These are phyloP conservation scores for Pristionchus japonicus DNA, from an alignment of 2,888 invertebrate genomes.

Conservation along the genomic window DNA sequence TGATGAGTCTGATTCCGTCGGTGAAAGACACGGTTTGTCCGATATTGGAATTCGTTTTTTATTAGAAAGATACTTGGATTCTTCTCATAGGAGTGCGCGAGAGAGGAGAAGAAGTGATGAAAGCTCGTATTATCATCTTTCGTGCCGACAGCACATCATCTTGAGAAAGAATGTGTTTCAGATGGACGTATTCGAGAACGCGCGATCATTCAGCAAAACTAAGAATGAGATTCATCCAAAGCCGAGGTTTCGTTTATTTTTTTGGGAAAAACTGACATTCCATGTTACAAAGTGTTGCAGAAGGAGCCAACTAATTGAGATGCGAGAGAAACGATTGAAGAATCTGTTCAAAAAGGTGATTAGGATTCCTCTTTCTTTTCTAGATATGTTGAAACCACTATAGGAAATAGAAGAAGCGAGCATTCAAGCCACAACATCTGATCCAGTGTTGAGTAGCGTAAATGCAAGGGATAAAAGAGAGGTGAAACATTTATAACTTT, in stretches of 20 bases:
- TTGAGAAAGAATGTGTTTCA: constrained; percentile 45
- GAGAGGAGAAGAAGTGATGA: too few relatives aligned
- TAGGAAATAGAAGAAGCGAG: not conserved
- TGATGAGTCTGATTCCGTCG: constrained; percentile 63
- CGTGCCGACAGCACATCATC: not conserved
- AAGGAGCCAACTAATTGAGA: constrained; percentile 56
- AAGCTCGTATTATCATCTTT: not conserved
- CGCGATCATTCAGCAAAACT: constrained; percentile 58
- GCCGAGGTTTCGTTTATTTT: too few relatives aligned
- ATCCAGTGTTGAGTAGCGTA: not conserved
- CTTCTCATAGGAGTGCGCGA: not conserved
- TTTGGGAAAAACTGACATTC: not conserved
- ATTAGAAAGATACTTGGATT: not conserved
- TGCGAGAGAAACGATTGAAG: constrained; percentile 43
- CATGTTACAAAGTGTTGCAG: not conserved
- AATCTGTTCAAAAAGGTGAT: constrained; percentile 59
- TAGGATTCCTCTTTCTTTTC: too few relatives aligned
- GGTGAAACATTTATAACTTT: too few relatives aligned
- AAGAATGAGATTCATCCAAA: constrained; percentile 58
- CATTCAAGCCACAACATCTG: not conserved
- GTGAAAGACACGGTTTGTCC: constrained; percentile 65
- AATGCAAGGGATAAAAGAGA: too few relatives aligned
- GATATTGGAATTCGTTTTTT: too few relatives aligned
- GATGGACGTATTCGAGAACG: constrained; percentile 69
- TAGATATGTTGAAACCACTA: not conserved